phyloP scores from a whole-genome alignment of 1,140 invertebrate genomes.

The Nasonia longicornis region DNA sequence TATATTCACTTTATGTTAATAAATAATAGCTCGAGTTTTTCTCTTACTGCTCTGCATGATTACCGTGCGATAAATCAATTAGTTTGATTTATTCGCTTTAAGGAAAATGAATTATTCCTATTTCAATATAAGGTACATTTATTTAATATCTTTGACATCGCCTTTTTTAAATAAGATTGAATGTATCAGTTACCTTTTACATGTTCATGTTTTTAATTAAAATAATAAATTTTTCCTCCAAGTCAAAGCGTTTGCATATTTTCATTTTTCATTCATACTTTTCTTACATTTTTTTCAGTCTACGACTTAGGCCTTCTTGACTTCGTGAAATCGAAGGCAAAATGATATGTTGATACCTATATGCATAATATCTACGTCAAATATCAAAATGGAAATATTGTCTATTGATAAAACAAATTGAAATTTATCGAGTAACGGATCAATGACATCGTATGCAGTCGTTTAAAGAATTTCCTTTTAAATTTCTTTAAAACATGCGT shows the following conservation, averaged over 20 bases:
- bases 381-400: slow-evolving; percentile 27
- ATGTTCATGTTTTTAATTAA: slow-evolving; percentile 43
- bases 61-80: background rate
- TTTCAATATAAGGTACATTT: slow-evolving; percentile 8
- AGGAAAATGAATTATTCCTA: background rate
- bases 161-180: slow-evolving; percentile 39
- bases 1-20: background rate
- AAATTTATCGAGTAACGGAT: background rate
- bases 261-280: background rate
- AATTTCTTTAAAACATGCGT: background rate
- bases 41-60: slow-evolving; percentile 1
- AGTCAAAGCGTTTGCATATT: background rate
- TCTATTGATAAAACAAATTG: background rate
- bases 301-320: background rate
- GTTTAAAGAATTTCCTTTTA: background rate
- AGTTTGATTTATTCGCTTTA: background rate
- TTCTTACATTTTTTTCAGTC: background rate
- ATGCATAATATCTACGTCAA: slow-evolving; percentile 14
- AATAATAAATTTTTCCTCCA: slow-evolving; percentile 38
- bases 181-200: slow-evolving; percentile 46
- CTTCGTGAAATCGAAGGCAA: slow-evolving; percentile 24
- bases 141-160: background rate
- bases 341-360: slow-evolving; percentile 17
- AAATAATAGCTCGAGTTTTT: background rate
- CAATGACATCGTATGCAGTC: background rate